phyloP scores from a whole-genome alignment of 2,888 invertebrate genomes.

The Drosophila leonis region DNA sequence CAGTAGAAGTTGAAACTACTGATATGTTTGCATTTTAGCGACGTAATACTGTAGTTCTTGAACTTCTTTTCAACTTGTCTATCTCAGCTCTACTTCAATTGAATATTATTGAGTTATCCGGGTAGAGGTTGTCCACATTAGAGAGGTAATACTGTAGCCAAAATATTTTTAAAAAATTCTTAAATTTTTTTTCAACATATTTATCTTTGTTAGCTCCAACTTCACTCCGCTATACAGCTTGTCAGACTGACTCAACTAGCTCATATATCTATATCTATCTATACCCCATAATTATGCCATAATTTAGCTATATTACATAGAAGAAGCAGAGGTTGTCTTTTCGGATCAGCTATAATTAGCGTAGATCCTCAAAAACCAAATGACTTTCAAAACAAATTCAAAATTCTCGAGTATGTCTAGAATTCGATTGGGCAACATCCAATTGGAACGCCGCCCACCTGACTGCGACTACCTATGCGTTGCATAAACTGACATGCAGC shows the following conservation, averaged over 20 bases:
- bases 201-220: no score
- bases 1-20: no score
- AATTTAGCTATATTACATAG: not conserved
- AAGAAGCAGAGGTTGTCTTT: not conserved
- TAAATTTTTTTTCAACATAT: no score
- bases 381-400: slow-evolving; percentile 47
- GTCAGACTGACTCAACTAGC: not conserved
- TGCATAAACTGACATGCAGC: slow-evolving; percentile 14
- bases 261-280: not conserved
- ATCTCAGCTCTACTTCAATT: not conserved
- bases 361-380: slow-evolving; percentile 26
- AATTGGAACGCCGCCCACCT: slow-evolving; percentile 52
- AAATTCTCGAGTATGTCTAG: slow-evolving; percentile 19
- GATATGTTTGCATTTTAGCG: no score
- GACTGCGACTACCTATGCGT: slow-evolving; percentile 13
- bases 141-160: no score
- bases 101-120: no score
- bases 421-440: slow-evolving; percentile 41
- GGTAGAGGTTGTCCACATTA: no score
- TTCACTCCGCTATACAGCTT: not conserved
- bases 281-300: not conserved
- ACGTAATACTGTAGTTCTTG: not conserved
- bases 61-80: not conserved
- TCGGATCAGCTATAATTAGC: slow-evolving; percentile 29
- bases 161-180: no score